Evolutionary conservation across 2,888 invertebrate species (phyloP).

Genomic region (Cantharis lateralis): DNA sequence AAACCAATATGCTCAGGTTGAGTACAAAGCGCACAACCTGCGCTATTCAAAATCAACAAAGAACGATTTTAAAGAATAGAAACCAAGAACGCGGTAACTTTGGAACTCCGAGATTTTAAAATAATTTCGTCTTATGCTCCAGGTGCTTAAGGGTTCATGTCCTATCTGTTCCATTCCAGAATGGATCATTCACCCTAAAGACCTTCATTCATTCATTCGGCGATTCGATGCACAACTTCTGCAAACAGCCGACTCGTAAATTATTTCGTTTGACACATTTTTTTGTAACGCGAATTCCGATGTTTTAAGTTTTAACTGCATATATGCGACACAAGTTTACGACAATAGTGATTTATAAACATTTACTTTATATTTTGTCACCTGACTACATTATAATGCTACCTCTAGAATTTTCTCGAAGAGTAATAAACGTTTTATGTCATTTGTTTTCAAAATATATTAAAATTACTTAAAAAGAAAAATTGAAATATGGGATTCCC

Average conservation of each 20-base stretch:
- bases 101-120: constrained; percentile 30
- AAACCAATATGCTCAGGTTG: constrained; percentile 34
- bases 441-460: no score
- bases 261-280: constrained; percentile 34
- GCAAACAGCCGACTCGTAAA: constrained; percentile 41
- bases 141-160: constrained; percentile 20
- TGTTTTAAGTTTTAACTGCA: constrained; percentile 29
- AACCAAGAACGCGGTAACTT: constrained; percentile 40
- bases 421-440: no score
- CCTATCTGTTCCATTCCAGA: constrained; percentile 15
- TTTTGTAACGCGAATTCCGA: constrained; percentile 33
- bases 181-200: constrained; percentile 32
- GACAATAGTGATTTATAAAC: constrained; percentile 21
- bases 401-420: background rate
- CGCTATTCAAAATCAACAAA: constrained; percentile 39
- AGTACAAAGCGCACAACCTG: constrained; percentile 37
- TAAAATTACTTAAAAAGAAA: no score
- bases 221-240: constrained; percentile 33
- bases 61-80: constrained; percentile 38
- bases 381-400: constrained; percentile 22
- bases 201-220: constrained; percentile 38
- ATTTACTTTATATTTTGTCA: constrained; percentile 27
- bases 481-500: no score
- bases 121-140: constrained; percentile 23
- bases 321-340: constrained; percentile 25